Base-by-base conservation (phyloP, 2,113 vertebrate species). In the Phalacrocorax pelagicus region DNA sequence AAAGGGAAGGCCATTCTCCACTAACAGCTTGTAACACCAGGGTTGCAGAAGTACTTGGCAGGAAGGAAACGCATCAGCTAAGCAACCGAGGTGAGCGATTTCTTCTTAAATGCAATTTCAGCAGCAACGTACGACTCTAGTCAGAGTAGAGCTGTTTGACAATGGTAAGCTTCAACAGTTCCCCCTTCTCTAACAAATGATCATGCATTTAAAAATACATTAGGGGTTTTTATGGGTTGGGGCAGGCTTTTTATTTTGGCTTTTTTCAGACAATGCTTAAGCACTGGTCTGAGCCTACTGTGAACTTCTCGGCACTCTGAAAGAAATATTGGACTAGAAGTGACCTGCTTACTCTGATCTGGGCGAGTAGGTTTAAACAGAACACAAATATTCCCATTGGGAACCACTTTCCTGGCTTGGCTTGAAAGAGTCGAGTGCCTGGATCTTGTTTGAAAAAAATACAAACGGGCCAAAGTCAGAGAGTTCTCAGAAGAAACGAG, bases 311-410 rank as follows among this genome's bases (percentile, higher is more conserved):
- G 58, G 26, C 22, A 36, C 24, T 71, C 36, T 52, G 30, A 96
- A 86, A 75, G 59, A 94, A 87, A 84, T 47, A 65, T 0, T 47
- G 72, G 51, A 66, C 29, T 22, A 72, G 57, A 63, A 71, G 29
- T 77, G 89, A 95, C 94, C 81, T 2, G 2, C 73, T 97, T 86
- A 89, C 36, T 83, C 27, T n/a, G 46, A 62, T 86, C 75, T 79
- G 89, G 86, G 82, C 62, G 92, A 87, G 93, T 69, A 86, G 72
- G 80, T 93, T 84, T 27, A 29, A 95, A 93, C 58, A 61, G 90
- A 88, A 89, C 26, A 92, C 57, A 91, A 94, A 79, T 23, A 93
- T 77, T 94, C 70, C 81, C 16, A 4, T 30, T 66, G 63, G 52
- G n/a, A 95, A 86, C 42, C 46, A 81, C 74, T 88, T 91, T 69